Evolutionary conservation across 2,888 invertebrate species (phyloP).

Genomic region (Lasioglossum lativentre): DNA sequence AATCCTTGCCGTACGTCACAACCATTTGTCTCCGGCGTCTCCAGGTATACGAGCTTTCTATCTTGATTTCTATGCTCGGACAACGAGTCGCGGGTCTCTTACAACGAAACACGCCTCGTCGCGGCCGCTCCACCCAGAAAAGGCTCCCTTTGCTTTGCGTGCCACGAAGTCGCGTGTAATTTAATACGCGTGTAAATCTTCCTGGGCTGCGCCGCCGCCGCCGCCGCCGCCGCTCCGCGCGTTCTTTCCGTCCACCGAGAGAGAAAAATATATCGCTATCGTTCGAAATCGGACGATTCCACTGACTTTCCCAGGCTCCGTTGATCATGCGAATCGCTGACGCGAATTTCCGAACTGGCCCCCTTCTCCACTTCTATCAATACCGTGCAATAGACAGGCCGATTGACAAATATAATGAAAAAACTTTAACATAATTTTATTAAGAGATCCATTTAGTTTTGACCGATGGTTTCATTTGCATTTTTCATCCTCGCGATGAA

Average conservation of each 20-base stretch:
- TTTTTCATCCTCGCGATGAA: too few relatives aligned
- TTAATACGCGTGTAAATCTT: constrained; percentile 74
- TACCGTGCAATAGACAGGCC: not conserved
- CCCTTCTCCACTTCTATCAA: not conserved
- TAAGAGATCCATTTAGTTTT: too few relatives aligned
- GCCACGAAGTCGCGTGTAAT: constrained; percentile 75
- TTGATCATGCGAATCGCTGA: not conserved
- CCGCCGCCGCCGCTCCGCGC: constrained; percentile 48
- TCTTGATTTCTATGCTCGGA: constrained; percentile 75
- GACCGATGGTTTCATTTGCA: too few relatives aligned
- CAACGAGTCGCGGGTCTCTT: constrained; percentile 70
- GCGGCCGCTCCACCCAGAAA: constrained; percentile 69
- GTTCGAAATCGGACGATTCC: constrained; percentile 65
- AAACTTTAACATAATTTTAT: too few relatives aligned
- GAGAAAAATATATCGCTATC: constrained; percentile 71
- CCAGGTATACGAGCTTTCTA: constrained; percentile 75
- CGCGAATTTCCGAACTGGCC: constrained; percentile 7
- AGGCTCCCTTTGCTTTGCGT: constrained; percentile 67
- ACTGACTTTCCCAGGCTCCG: constrained; percentile 54
- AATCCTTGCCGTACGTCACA: constrained; percentile 72
- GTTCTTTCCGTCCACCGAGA: constrained; percentile 51
- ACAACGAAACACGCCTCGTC: constrained; percentile 64
- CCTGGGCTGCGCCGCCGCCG: constrained; percentile 43
- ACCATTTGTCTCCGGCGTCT: constrained; percentile 73
- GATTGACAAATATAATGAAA: not conserved